phyloP scores from a whole-genome alignment of 2,113 vertebrate species.

The Syngnathoides biaculeatus region DNA sequence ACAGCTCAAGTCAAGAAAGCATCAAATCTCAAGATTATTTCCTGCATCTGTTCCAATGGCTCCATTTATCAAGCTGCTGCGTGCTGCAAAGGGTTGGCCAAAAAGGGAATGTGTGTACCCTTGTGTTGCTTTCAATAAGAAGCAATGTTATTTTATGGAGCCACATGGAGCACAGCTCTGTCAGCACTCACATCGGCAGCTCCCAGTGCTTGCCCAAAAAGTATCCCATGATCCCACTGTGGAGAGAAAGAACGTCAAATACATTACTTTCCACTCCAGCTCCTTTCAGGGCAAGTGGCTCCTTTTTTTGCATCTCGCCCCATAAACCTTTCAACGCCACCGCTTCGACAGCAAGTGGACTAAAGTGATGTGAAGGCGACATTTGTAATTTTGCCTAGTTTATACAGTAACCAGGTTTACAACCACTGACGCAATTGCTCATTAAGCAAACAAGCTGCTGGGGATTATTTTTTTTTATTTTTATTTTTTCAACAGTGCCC shows the following conservation, averaged over 20 bases:
- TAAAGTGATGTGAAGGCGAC: constrained; percentile 54
- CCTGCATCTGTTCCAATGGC: constrained; percentile 22
- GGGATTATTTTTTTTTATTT: constrained; percentile 11
- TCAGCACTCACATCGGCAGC: constrained; percentile 58
- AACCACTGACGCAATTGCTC: constrained; percentile 56
- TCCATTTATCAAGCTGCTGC: constrained; percentile 19
- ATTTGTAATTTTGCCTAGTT: constrained; percentile 63
- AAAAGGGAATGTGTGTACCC: constrained; percentile 44
- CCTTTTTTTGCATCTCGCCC: constrained; percentile 59
- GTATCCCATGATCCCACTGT: constrained; percentile 44
- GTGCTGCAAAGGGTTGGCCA: constrained; percentile 29
- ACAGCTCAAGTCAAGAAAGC: constrained; percentile 35
- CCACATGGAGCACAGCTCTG: constrained; percentile 58
- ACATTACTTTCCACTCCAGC: constrained; percentile 45
- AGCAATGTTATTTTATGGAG: constrained; percentile 58
- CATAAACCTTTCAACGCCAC: constrained; percentile 73
- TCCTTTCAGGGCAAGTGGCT: constrained; percentile 56
- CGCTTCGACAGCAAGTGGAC: constrained; percentile 54
- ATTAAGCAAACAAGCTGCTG: constrained; percentile 53
- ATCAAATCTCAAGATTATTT: constrained; percentile 24
- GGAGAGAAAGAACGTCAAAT: constrained; percentile 43
- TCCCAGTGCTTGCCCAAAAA: constrained; percentile 44
- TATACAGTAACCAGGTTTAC: constrained; percentile 45
- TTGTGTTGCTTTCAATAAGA: constrained; percentile 54
- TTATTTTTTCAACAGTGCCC: constrained; percentile 14